These are phyloP conservation scores for Drosophila tsacasi DNA, from an alignment of 1,140 invertebrate genomes.

Conservation along the genomic window DNA sequence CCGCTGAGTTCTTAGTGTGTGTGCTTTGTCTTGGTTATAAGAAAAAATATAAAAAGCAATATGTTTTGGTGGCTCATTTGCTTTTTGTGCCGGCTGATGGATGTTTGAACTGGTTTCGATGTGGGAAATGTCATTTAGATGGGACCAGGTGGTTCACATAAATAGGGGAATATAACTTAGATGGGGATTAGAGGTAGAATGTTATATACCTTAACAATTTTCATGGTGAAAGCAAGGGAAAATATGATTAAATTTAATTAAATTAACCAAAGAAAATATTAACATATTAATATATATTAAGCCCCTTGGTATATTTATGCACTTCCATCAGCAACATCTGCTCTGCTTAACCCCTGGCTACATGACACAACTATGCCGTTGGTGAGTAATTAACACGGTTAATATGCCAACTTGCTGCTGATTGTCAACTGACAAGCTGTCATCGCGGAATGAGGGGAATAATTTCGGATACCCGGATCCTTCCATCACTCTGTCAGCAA, in stretches of 20 bases:
- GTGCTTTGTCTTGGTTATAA: not conserved
- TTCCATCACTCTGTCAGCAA: constrained; percentile 23
- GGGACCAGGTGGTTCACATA: constrained; percentile 23
- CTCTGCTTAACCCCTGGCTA: constrained; percentile 22
- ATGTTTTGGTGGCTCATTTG: constrained; percentile 26
- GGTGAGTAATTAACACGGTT: constrained; percentile 55
- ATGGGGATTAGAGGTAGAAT: not conserved
- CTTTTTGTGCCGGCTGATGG: constrained; percentile 43
- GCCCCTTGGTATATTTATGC: not conserved
- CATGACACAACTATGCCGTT: constrained; percentile 41
- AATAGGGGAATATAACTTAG: constrained; percentile 6
- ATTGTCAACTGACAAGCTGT: constrained; percentile 51
- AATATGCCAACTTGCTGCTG: constrained; percentile 41
- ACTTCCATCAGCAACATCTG: constrained; percentile 29
- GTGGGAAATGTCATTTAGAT: constrained; percentile 42
- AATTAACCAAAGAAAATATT: not conserved
- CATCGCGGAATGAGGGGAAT: constrained; percentile 34
- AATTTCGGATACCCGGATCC: constrained; percentile 16
- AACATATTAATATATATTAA: too few species aligned
- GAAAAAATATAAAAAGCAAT: constrained; percentile 7
- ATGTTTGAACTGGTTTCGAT: constrained; percentile 69
- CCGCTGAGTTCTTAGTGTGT: constrained; percentile 63
- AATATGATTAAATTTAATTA: not conserved
- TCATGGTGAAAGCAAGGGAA: not conserved
- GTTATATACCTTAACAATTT: not conserved